Percentiles rank a stretch among this genome's conserved stretches.
These are phyloP conservation scores for Cotesia typhae DNA, from an alignment of 1,140 invertebrate species.

Conservation along the genomic window DNA sequence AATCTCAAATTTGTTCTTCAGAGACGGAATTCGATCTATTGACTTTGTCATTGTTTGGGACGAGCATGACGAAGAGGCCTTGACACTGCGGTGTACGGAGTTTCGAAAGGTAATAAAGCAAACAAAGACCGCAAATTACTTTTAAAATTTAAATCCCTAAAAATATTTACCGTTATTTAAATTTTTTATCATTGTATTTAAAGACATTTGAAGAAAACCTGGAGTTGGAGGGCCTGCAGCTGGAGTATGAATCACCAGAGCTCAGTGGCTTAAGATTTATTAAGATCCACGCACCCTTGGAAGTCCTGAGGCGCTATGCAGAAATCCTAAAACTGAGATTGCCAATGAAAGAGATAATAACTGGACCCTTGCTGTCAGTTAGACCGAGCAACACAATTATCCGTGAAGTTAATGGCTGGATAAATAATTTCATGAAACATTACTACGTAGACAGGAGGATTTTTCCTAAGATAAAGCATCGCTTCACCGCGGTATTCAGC, in stretches of 20 bases:
- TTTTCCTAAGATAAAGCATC: slow-evolving; percentile 77
- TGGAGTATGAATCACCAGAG: slow-evolving; percentile 72
- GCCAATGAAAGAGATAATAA: slow-evolving; percentile 88
- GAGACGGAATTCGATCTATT: slow-evolving; percentile 74
- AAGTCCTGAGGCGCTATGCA: slow-evolving; percentile 87
- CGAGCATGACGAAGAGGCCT: slow-evolving; percentile 52
- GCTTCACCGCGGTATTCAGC: slow-evolving; percentile 84
- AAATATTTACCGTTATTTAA: too few relatives aligned
- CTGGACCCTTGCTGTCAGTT: slow-evolving; percentile 68
- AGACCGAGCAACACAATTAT: slow-evolving; percentile 71
- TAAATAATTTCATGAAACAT: slow-evolving; percentile 69
- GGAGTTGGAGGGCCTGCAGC: slow-evolving; percentile 72
- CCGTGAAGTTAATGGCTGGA: slow-evolving; percentile 70
- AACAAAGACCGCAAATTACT: not conserved
- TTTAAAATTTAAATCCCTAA: not conserved
- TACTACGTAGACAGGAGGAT: slow-evolving; percentile 72
- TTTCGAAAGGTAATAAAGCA: slow-evolving; percentile 48
- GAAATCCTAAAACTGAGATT: slow-evolving; percentile 94
- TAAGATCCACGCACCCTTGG: slow-evolving; percentile 86
- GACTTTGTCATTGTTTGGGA: slow-evolving; percentile 84
- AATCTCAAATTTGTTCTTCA: slow-evolving; percentile 68
- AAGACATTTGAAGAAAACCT: slow-evolving; percentile 75
- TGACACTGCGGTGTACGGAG: slow-evolving; percentile 47
- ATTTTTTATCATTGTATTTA: not conserved
- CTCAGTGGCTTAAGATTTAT: slow-evolving; percentile 74